Evolutionary conservation across 2,888 invertebrate species (phyloP), one percentile per base, ranked within the genome.

Genomic region (Drosophila meridiana): DNA sequence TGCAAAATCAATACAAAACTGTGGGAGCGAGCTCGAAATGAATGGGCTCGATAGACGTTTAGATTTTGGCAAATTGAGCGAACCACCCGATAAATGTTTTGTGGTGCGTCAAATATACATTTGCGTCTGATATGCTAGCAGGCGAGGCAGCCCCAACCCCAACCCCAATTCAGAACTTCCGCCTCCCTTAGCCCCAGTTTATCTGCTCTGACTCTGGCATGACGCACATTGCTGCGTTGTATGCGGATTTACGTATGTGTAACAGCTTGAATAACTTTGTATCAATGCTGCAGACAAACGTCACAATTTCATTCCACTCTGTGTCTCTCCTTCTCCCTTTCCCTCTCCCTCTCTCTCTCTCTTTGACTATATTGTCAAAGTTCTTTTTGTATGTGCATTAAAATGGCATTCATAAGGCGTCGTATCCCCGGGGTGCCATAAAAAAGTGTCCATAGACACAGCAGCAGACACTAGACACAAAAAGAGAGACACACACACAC

Each of bases 381-480:
- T 83, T 83, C 32, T 56, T 66, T 57, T 34, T 57, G 43, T 63
- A 8, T 42, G 60, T 73, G 59, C 79, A 87, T 84, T 75, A 81
- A 82, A 79, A 73, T 73, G 72, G 57, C 82, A 81, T 76, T 87
- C 79, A 87, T 73, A 89, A 71, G 76, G 84, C 85, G 82, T 84
- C 87, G 73, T 61, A 76, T 84, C 84, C 87, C 76, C 30, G 30
- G 89, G 76, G 85, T 75, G 85, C 70, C 82, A 87, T 89, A 79
- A 85, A 82, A 52, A 83, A 80, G 58, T 26, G 26, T 2, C 42
- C 42, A 63, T 11, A 47, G 43, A 55, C 55, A 40, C 40, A 30
- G 57, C 32, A 32, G 56, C 48, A 50, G 38, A 58, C 43, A 34
- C 43, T 30, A 48, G n/a, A 32, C 2, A n/a, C 2, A 55, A 32